Conservation (phyloP, 2,888 invertebrate species). For the Phania funesta region DNA sequence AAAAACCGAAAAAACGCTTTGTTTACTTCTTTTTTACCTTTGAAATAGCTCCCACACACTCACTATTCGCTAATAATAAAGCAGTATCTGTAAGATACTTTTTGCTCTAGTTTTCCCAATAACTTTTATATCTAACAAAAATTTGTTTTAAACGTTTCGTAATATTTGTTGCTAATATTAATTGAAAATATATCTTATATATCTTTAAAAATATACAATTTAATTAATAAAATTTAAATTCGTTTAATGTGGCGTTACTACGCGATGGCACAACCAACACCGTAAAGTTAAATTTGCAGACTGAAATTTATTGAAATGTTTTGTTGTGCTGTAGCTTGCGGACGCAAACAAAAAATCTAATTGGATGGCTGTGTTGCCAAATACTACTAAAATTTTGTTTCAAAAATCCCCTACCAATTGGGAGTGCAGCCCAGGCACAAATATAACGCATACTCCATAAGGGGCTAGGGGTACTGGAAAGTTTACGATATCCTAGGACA, state of each 20-base stretch:
- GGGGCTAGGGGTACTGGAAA: too few relatives aligned
- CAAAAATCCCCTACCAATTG: too few relatives aligned
- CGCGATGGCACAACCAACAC: slow-evolving; percentile 68
- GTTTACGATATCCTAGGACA: too few relatives aligned
- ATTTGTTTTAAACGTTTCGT: background rate
- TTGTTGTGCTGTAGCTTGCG: slow-evolving; percentile 46
- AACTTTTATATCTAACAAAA: background rate
- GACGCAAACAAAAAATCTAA: slow-evolving; percentile 23
- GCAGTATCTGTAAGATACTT: slow-evolving; percentile 34
- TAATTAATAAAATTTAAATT: slow-evolving; percentile 55
- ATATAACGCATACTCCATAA: too few relatives aligned
- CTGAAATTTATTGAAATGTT: slow-evolving; percentile 68
- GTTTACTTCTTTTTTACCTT: slow-evolving; percentile 55
- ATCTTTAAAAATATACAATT: slow-evolving; percentile 23
- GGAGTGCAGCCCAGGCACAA: too few relatives aligned
- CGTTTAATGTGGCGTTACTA: slow-evolving; percentile 31
- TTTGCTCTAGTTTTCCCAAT: slow-evolving; percentile 25
- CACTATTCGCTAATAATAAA: slow-evolving; percentile 48
- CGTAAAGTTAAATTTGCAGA: slow-evolving; percentile 73
- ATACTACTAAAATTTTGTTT: too few relatives aligned
- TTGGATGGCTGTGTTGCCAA: too few relatives aligned
- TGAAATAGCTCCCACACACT: slow-evolving; percentile 67
- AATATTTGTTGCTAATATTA: slow-evolving; percentile 10
- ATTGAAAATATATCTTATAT: slow-evolving; percentile 31
- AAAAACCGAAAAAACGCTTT: slow-evolving; percentile 49